Base-by-base conservation (phyloP, 2,888 invertebrate species). In the Troides helena region DNA sequence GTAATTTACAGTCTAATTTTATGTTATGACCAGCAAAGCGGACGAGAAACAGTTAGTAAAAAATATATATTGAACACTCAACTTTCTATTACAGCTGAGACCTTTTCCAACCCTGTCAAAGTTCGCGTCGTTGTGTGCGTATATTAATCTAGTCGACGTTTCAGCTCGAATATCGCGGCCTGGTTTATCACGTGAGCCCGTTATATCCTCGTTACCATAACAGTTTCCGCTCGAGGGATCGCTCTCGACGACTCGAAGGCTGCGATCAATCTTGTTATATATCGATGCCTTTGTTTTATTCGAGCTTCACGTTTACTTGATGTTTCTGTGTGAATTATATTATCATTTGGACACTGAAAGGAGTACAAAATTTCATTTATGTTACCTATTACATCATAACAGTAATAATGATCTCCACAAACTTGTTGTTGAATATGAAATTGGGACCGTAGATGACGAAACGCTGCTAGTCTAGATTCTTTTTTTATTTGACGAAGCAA, bases 211-310 rank as follows among this genome's bases (percentile, higher is more conserved):
- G 64, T 64, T 69, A 69, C 60, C 59, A 63, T 69, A 60, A 69
- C 64, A 64, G 64, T 64, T 69, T 60, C 68, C 64, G 53, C 64
- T 53, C 59, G 68, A 59, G 43, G 25, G 60, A 60, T 23, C 64
- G 68, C 46, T 64, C 43, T 53, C 56, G 56, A 50, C 64, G 39
- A 56, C 39, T 39, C 64, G 60, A 60, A 60, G 23, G 56, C 60
- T 64, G 36, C 60, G 53, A 69, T 69, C 64, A 65, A 69, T 65
- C 68, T 69, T 56, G 63, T 64, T 68, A 64, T 43, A 43, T 62
- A 62, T 39, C 57, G 61, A 17, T 39, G n/a, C 62, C 53, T 65
- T 59, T n/a, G 39, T 65, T 25, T 58, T 25, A 39, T 59, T 14
- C 30, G 7, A n/a, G 30, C 12, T 59, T 65, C 59, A 66, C n/a